Percentiles rank a stretch among this genome's conserved stretches.
These are phyloP conservation scores for Oostethus manadensis DNA, from an alignment of 2,113 vertebrate species.

Conservation along the genomic window DNA sequence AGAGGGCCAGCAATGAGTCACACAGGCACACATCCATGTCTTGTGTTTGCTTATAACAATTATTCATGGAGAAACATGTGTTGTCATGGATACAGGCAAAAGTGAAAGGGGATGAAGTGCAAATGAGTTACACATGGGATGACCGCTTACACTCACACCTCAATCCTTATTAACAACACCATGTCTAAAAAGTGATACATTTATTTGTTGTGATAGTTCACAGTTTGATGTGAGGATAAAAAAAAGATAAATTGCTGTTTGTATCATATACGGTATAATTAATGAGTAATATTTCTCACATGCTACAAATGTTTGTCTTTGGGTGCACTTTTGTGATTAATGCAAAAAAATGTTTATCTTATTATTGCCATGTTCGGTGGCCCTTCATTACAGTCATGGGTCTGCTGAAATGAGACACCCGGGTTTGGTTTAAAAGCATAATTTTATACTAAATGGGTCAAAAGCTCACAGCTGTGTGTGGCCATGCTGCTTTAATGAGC, in stretches of 20 bases:
- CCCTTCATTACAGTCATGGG: no score
- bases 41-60: not conserved
- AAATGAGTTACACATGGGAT: not conserved
- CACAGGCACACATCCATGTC: slow-evolving; percentile 5
- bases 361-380: no score
- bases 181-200: no score
- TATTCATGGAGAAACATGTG: not conserved
- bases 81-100: not conserved
- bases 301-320: no score
- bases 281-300: not conserved
- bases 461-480: no score
- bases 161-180: not conserved
- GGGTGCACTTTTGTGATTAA: no score
- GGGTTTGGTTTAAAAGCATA: no score
- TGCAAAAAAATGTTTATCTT: no score
- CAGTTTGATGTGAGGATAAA: not conserved
- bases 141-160: no score
- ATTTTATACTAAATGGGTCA: no score
- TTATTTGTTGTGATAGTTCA: not conserved
- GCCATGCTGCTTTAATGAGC: no score
- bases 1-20: slow-evolving; percentile 6
- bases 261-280: not conserved
- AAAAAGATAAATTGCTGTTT: not conserved
- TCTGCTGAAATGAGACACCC: no score
- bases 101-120: not conserved